Evolutionary conservation across 2,113 vertebrate genomes (phyloP).

Genomic region (Podiceps cristatus): DNA sequence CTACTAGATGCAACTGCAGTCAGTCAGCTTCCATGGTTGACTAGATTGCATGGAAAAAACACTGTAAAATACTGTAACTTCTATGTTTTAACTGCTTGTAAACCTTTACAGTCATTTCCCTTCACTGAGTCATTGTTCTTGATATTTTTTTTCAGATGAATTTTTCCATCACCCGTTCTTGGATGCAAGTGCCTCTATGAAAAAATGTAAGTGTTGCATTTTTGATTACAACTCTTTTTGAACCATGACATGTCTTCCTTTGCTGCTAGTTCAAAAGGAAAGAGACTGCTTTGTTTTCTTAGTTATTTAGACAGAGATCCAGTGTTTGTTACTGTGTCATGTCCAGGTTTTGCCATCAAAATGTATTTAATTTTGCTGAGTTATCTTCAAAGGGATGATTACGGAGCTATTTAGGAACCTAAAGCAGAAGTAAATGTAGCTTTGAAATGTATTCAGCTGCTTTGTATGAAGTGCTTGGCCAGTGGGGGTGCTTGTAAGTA

Average conservation of each 20-base stretch:
- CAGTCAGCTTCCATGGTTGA: background rate
- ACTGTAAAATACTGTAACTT: background rate
- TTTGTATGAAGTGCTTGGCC: background rate
- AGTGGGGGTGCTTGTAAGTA: background rate
- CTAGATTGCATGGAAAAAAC: background rate
- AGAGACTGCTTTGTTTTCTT: background rate
- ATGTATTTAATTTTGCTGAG: background rate
- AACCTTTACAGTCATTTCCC: background rate
- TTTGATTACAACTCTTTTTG: background rate
- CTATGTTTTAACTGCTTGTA: background rate
- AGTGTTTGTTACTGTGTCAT: background rate
- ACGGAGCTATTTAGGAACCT: background rate
- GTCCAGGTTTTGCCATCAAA: background rate
- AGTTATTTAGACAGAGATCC: background rate
- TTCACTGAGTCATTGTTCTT: constrained; percentile 7
- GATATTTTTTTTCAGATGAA: constrained; percentile 80
- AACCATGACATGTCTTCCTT: background rate
- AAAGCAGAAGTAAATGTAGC: background rate
- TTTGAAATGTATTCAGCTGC: background rate
- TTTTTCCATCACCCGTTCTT: constrained; percentile 96
- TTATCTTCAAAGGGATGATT: background rate
- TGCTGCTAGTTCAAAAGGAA: background rate
- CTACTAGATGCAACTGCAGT: rapidly evolving
- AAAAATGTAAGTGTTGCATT: constrained; percentile 87
- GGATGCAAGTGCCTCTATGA: constrained; percentile 84